A percentile compares a stretch with the other conserved stretches of the same genome.
Conservation (phyloP, 2,113 vertebrate species). For the Platysternon megacephalum region DNA sequence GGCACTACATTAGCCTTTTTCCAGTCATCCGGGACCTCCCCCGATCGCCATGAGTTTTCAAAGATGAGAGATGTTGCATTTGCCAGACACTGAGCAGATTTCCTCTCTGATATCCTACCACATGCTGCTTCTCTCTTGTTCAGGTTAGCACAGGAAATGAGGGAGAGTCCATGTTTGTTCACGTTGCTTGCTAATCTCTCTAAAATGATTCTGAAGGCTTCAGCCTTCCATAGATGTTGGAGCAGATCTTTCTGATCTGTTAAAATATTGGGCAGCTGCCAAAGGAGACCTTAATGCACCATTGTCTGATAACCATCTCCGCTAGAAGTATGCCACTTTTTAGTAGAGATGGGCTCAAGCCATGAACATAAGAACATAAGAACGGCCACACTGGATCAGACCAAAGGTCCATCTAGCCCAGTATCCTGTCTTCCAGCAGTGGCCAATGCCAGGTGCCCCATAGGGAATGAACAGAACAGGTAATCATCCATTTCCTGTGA, state of each 20-base stretch:
- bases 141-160: rapidly evolving
- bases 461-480: no score
- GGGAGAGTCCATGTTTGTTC: not conserved
- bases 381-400: no score
- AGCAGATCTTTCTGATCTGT: not conserved
- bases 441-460: no score
- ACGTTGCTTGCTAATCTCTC: rapidly evolving
- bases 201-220: rapidly evolving
- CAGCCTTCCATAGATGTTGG: not conserved
- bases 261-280: not conserved
- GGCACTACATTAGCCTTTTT: no score
- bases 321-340: not conserved
- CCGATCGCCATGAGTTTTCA: no score
- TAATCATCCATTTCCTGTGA: no score
- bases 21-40: no score
- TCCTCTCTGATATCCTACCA: not conserved
- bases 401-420: no score
- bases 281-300: not conserved
- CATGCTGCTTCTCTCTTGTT: not conserved
- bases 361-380: no score
- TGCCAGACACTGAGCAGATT: not conserved
- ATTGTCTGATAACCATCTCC: not conserved
- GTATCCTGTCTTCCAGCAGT: no score
- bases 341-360: not conserved
- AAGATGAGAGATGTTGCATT: not conserved